These are phyloP conservation scores for Pseudococcus longispinus DNA, from an alignment of 2,888 invertebrate species.

Conservation along the genomic window DNA sequence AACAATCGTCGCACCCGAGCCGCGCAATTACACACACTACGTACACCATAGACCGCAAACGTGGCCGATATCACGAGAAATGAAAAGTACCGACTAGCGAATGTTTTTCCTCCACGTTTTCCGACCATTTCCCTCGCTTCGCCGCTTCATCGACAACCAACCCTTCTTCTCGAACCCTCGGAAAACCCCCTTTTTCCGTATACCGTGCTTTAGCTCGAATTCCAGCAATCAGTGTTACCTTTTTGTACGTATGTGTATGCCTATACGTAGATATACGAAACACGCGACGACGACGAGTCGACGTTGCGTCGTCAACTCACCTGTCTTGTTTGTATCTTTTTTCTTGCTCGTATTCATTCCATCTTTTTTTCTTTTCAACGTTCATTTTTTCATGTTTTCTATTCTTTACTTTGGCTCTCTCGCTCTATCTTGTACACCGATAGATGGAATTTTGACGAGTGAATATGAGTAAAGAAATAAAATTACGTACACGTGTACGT, in stretches of 20 bases:
- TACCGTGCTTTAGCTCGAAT: not conserved
- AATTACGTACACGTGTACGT: too few species aligned
- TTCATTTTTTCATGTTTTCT: too few species aligned
- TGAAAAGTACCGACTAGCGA: not conserved
- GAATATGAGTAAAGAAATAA: too few species aligned
- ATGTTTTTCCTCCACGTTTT: not conserved
- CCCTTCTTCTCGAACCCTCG: not conserved
- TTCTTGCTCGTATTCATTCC: too few species aligned
- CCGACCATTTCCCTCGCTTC: not conserved
- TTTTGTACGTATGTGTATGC: not conserved
- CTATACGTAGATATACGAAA: not conserved
- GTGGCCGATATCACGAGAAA: not conserved
- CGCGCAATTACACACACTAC: not conserved
- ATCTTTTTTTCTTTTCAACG: too few species aligned
- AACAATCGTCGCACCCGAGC: not conserved
- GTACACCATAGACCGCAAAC: not conserved
- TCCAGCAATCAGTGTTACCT: slow-evolving; percentile 4
- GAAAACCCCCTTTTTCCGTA: not conserved
- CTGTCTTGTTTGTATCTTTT: not conserved
- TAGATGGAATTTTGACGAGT: too few species aligned
- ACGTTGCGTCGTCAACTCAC: not conserved
- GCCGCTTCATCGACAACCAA: not conserved
- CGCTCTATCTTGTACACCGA: too few species aligned
- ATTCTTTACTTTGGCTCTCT: too few species aligned
- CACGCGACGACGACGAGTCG: not conserved